Conservation (phyloP, 2,113 vertebrate species). For the Amphilophus citrinellus region DNA sequence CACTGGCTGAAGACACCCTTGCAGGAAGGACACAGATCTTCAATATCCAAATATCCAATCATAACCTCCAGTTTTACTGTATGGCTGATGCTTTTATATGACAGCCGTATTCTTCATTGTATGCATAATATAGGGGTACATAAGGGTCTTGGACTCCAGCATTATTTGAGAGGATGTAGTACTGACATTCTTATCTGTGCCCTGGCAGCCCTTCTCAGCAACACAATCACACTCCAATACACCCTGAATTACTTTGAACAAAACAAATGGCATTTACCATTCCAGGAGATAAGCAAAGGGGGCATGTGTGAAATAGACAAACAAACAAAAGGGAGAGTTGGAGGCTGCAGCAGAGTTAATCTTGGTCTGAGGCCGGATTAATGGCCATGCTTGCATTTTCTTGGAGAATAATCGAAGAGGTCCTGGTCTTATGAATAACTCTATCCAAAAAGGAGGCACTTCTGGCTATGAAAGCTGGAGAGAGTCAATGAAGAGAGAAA, state of each 20-base stretch:
- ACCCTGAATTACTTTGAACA: slow-evolving; percentile 75
- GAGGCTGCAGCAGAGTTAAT: slow-evolving; percentile 68
- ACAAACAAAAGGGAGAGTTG: slow-evolving; percentile 69
- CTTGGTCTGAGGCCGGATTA: slow-evolving; percentile 71
- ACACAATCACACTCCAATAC: slow-evolving; percentile 73
- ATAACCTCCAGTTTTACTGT: slow-evolving; percentile 23
- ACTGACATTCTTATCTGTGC: slow-evolving; percentile 69
- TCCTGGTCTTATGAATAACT: slow-evolving; percentile 60
- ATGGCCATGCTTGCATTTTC: slow-evolving; percentile 55
- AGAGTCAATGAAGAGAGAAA: slow-evolving; percentile 71
- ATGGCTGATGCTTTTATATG: slow-evolving; percentile 49
- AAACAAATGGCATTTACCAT: slow-evolving; percentile 76
- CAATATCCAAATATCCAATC: slow-evolving; percentile 40
- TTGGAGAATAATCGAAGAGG: slow-evolving; percentile 63
- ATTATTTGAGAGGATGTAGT: slow-evolving; percentile 41
- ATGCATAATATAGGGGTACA: slow-evolving; percentile 27
- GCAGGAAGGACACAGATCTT: slow-evolving; percentile 39
- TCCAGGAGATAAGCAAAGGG: slow-evolving; percentile 74
- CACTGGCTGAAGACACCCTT: slow-evolving; percentile 23
- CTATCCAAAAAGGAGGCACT: slow-evolving; percentile 50
- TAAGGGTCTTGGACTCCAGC: slow-evolving; percentile 40
- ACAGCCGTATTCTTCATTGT: slow-evolving; percentile 25
- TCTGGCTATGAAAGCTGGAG: slow-evolving; percentile 57
- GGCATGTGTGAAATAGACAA: slow-evolving; percentile 78
- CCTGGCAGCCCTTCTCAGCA: slow-evolving; percentile 62